phyloP scores from a whole-genome alignment of 2,113 vertebrate genomes.

The Microtus ochrogaster region DNA sequence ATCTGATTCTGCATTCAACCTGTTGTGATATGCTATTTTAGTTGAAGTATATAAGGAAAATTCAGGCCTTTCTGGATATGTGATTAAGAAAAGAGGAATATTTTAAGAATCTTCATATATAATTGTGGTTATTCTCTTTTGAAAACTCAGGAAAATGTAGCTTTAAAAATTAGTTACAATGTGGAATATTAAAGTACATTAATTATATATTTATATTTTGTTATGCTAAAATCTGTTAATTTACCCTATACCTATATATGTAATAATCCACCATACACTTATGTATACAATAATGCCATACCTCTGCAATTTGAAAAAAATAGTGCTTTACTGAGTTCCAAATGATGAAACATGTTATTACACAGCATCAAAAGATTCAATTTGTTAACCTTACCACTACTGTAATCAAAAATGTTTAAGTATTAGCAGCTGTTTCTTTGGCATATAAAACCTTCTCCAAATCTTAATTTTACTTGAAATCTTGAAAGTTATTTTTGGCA shows the following conservation, averaged over 20 bases:
- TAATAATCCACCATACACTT: neutral
- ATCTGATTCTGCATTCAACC: conserved; percentile 52
- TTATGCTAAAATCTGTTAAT: conserved; percentile 43
- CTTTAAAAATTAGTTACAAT: conserved; percentile 56
- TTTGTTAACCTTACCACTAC: conserved; percentile 31
- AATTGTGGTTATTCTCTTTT: conserved; percentile 56
- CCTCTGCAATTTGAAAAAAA: neutral
- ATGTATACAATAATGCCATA: neutral
- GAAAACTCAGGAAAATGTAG: conserved; percentile 39
- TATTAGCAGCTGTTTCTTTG: neutral
- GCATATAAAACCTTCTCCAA: conserved; percentile 5
- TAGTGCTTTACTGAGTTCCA: conserved; percentile 18
- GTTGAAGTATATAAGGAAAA: conserved; percentile 66
- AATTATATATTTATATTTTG: conserved; percentile 34
- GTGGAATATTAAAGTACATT: conserved; percentile 31
- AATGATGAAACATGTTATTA: conserved; percentile 55
- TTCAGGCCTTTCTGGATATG: conserved; percentile 48
- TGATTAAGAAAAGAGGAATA: conserved; percentile 47
- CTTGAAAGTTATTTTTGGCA: conserved; percentile 28
- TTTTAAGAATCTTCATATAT: conserved; percentile 60
- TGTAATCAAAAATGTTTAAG: neutral
- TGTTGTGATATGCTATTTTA: conserved; percentile 66
- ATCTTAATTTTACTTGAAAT: conserved; percentile 35
- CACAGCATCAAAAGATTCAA: neutral
- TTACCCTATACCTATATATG: neutral